These are phyloP conservation scores for Druon quercuslanigerum DNA, from an alignment of 1,140 invertebrate genomes.

Conservation along the genomic window DNA sequence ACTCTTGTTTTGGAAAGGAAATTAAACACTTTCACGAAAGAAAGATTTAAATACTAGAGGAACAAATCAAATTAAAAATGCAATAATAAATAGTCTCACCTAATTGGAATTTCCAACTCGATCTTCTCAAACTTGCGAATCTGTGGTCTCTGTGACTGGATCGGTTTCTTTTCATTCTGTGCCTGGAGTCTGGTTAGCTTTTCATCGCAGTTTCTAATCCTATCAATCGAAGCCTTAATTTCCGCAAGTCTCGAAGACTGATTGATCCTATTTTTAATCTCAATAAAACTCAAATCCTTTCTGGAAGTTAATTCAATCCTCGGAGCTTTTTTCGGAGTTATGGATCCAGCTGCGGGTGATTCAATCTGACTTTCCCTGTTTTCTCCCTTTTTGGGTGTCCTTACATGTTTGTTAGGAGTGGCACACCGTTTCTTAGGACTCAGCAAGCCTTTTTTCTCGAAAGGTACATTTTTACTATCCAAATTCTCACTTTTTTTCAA, in stretches of 20 bases:
- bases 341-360: conserved; percentile 44
- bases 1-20: too few relatives aligned
- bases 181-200: conserved; percentile 72
- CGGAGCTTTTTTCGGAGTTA: conserved; percentile 69
- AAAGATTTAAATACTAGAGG: too few relatives aligned
- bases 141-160: conserved; percentile 65
- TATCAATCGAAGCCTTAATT: conserved; percentile 79
- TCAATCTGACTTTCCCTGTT: conserved; percentile 28
- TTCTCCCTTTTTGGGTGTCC: conserved; percentile 30
- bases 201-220: conserved; percentile 76
- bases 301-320: conserved; percentile 73
- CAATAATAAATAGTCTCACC: conserved; percentile 70
- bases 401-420: conserved; percentile 50
- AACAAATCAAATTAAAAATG: conserved; percentile 29
- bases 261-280: conserved; percentile 80
- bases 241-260: conserved; percentile 81
- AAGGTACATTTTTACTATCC: conserved; percentile 59
- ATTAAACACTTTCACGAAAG: too few relatives aligned
- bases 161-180: conserved; percentile 71
- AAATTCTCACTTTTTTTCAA: conserved; percentile 62
- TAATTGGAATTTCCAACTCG: conserved; percentile 83
- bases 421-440: conserved; percentile 64
- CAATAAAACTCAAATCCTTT: conserved; percentile 78
- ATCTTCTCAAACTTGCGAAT: conserved; percentile 81
- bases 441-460: conserved; percentile 67